Evolutionary conservation across 2,888 invertebrate genomes (phyloP).

Genomic region (Apantesis nais): DNA sequence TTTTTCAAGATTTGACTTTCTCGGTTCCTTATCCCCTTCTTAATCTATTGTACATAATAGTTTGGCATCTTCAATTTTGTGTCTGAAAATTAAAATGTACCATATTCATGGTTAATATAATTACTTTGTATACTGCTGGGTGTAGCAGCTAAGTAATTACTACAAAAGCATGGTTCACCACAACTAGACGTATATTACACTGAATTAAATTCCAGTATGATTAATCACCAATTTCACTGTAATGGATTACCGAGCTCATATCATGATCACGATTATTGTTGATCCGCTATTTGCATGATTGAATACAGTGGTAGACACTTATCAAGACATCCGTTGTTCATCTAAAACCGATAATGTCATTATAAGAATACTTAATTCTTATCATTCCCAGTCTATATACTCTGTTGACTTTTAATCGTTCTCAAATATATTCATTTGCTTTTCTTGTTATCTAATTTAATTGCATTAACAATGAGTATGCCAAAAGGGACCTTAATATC

Average conservation of each 20-base stretch:
- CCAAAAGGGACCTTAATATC: too few species aligned
- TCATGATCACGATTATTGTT: constrained; percentile 6
- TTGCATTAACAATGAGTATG: too few species aligned
- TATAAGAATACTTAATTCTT: not conserved
- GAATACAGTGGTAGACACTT: not conserved
- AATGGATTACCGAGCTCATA: constrained; percentile 2
- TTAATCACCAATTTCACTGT: constrained; percentile 17
- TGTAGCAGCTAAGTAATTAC: constrained; percentile 17
- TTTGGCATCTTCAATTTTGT: too few species aligned
- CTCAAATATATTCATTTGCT: too few species aligned
- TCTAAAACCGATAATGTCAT: not conserved
- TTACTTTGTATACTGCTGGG: constrained; percentile 11
- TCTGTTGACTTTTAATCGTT: too few species aligned
- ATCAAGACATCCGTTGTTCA: not conserved
- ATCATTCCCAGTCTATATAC: not conserved
- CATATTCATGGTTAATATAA: constrained; percentile 2
- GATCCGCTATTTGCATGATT: constrained; percentile 4
- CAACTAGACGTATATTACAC: constrained; percentile 4
- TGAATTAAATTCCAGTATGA: constrained; percentile 13
- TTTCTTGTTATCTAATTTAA: too few species aligned
- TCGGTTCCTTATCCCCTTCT: too few species aligned
- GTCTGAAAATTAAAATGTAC: not conserved
- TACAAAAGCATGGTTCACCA: constrained; percentile 9
- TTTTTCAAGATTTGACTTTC: too few species aligned
- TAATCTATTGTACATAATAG: too few species aligned